Evolutionary conservation across 2,797 vertebrate genomes (phyloP), one percentile per base, ranked within the genome.

Genomic region (Numenius phaeopus): DNA sequence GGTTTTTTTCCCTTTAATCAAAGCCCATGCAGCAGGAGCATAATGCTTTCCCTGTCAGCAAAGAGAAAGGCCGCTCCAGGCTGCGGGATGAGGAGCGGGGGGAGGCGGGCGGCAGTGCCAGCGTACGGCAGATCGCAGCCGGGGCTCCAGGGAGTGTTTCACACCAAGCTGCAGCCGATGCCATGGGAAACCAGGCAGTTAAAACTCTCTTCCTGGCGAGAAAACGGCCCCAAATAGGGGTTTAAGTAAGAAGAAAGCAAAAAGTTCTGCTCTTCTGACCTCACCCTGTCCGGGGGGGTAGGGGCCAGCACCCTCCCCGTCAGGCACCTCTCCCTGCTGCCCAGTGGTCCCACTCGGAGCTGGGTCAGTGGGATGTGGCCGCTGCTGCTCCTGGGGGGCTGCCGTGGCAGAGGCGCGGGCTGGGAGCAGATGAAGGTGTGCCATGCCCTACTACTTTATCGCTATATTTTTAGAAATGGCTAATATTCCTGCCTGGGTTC

Each of bases 331-430:
- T 9, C 15, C n/a, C 15, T 13, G 30, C 50, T 44, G 20, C 52
- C 72, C 29, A 14, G 37, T n/a, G 15, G 8, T 47, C 30, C 71
- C 34, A 5, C 0, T 5, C 7, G 59, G 27, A 69, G 19, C 49
- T 8, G 5, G 47, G 49, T 7, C 0, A 1, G 26, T 2, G 30
- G 70, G 57, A 49, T 3, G 34, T 1, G 12, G 23, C 40, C 0
- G 13, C 34, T 42, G 75, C 65, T 30, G 58, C 66, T n/a, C 47
- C 37, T 3, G 1, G 49, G 42, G 75, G 30, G 22, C 24, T 66
- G 58, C 0, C 2, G 23, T 9, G 14, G 50, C 59, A 15, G 29
- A 14, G 52, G 27, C 9, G 32, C 58, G 42, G 42, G 37, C 49
- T 49, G 54, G 69, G 55, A 57, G 76, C 70, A 44, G 49, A 10